Evolutionary conservation across 2,113 vertebrate genomes (phyloP), one percentile per base, ranked within the genome.

Genomic region (Pteruthius melanotis): DNA sequence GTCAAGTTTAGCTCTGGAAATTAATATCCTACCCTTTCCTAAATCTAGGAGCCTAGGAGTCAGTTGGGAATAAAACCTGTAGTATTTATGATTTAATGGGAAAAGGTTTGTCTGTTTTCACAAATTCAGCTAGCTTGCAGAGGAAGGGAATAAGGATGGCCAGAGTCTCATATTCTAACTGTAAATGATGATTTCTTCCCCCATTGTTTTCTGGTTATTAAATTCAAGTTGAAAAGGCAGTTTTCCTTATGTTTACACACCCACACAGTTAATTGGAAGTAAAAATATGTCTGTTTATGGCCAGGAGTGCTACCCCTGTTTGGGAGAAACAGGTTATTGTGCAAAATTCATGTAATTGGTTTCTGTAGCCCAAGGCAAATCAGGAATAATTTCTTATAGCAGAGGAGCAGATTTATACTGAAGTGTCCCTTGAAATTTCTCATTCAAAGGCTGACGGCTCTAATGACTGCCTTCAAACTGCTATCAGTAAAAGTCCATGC

Each of bases 341-440:
- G 42, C 82, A 95, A 88, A 94, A 95, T 91, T 88, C 40, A 88
- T 82, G 57, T 95, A 95, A 95, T 92, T 87, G 74, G 31, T 65
- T 95, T 94, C 89, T 61, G 87, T 47, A 91, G 84, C 89, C 93
- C 78, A 69, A 82, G 95, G 91, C 93, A 91, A 87, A 95, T 91
- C 82, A 87, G 82, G 45, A 91, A 96, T 79, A 72, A 91, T 92
- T 92, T 94, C 80, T 94, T 93, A 59, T 0, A 94, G 93, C n/a
- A 50, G 78, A 93, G 45, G 30, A 91, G 16, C 54, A 83, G 89
- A 95, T 95, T 93, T 94, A 90, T 80, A 31, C 64, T 91, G 89
- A 93, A 95, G 77, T 60, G 69, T 96, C 95, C 95, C 83, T 96
- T 92, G 89, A 94, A 97, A 97, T 93, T 90, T 91, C 93, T 91